phyloP scores from a whole-genome alignment of 2,797 vertebrate species.

The Acrocephalus scirpaceus region DNA sequence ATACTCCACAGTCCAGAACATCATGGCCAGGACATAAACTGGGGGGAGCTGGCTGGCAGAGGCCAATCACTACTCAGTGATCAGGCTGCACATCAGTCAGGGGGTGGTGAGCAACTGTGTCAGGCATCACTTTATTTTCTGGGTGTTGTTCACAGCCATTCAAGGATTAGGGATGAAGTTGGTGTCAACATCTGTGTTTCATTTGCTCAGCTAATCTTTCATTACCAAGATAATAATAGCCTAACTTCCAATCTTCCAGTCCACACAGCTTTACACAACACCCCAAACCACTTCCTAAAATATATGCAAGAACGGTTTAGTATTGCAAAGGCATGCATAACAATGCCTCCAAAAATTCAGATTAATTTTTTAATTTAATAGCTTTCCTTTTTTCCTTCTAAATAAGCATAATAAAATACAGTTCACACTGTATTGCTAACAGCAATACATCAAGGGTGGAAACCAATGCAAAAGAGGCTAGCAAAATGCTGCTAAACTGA shows the following conservation, averaged over 20 bases:
- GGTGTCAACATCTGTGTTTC: background rate
- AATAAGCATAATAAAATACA: background rate
- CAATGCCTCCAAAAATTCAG: background rate
- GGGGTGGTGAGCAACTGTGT: background rate
- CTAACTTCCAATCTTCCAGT: background rate
- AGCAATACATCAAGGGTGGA: background rate
- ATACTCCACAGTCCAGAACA: background rate
- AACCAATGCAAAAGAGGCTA: background rate
- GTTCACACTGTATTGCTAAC: background rate
- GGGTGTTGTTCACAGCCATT: background rate
- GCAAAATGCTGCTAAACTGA: background rate
- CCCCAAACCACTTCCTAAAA: background rate
- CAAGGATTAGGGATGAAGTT: background rate
- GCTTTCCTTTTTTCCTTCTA: background rate
- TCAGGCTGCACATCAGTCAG: background rate
- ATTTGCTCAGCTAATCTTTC: background rate
- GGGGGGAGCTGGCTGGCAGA: background rate
- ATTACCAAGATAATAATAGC: background rate
- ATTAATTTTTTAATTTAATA: background rate
- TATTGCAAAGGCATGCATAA: background rate
- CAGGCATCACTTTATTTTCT: background rate
- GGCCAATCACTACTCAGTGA: background rate
- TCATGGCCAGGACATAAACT: background rate
- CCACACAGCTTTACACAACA: background rate
- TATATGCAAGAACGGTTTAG: background rate